Percentiles rank a stretch among this genome's conserved stretches.
Evolutionary conservation across 92 coral and sea anemone species (phyloP).

Genomic region (Porites cylindrica): DNA sequence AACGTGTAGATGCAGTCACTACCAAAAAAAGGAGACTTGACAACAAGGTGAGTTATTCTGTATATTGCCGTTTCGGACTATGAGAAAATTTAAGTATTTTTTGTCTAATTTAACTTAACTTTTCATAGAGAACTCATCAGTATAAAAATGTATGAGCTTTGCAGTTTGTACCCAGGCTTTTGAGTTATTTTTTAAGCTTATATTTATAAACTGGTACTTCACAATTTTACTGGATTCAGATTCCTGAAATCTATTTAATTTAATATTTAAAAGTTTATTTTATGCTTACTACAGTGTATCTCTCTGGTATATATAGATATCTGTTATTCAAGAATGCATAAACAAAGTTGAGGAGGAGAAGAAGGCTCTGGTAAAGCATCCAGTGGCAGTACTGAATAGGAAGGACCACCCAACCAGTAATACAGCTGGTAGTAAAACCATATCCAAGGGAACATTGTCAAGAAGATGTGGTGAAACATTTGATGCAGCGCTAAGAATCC

Average conservation of each 20-base stretch:
- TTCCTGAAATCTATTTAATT: neutral
- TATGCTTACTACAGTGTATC: conserved; percentile 2
- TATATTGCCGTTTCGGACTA: conserved; percentile 15
- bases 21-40: conserved; percentile 65
- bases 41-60: conserved; percentile 51
- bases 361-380: conserved; percentile 64
- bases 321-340: conserved; percentile 39
- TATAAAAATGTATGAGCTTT: neutral
- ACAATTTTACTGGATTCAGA: no score
- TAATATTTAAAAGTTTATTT: conserved; percentile 21
- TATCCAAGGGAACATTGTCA: conserved; percentile 66
- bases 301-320: conserved; percentile 46
- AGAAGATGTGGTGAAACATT: conserved; percentile 81
- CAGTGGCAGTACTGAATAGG: conserved; percentile 61
- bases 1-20: conserved; percentile 48
- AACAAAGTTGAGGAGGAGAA: conserved; percentile 47
- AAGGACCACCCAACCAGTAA: conserved; percentile 65
- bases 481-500: conserved; percentile 72
- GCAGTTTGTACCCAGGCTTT: conserved; percentile 23
- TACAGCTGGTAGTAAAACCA: conserved; percentile 53
- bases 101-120: neutral
- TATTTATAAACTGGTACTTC: no score
- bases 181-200: neutral
- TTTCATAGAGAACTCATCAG: no score
- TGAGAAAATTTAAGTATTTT: neutral